Evolutionary conservation across 2,888 invertebrate species (phyloP), one percentile per base, ranked within the genome.

Genomic region (Agrotis exclamationis): DNA sequence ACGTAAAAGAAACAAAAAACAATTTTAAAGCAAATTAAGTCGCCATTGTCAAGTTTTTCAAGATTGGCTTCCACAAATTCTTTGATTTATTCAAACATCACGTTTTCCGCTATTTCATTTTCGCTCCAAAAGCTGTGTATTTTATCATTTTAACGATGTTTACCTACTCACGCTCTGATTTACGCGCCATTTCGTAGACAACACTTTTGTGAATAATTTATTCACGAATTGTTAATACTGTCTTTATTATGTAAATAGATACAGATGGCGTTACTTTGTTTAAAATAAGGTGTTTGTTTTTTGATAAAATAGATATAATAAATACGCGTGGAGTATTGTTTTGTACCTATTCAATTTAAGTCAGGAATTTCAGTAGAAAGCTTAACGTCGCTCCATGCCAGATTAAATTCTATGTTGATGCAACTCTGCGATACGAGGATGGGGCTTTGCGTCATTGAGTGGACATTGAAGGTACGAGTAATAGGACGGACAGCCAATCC

Each of bases 101-200:
- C 70, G 74, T 70, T 68, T 64, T 54, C 14, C 44, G 50, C 59
- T 74, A 78, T 72, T 80, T 74, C 67, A 60, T 58, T 66, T 66
- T 53, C 44, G 44, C 72, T 70, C 54, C 56, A 63, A 76, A 39
- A 72, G 69, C 73, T 68, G 22, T 45, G 71, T 72, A 70, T 80
- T 83, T 83, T 68, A 74, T 82, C 70, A 82, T 74, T 77, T 74
- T 82, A 74, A 83, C 82, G 69, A 76, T 82, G 82, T 83, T 84
- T 78, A 74, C 66, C 16, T 53, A 63, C 65, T 70, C 50, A 65
- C 70, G 56, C 72, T 82, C 67, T 76, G 72, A 82, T 74, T 71
- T 66, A 70, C 64, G 71, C 53, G 18, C 57, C 70, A 64, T 80
- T 81, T 47, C 53, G 57, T 28, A 66, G 67, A 68, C 80, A 70